Percentiles rank a stretch among this genome's conserved stretches.
Evolutionary conservation across 2,888 invertebrate species (phyloP).

Genomic region (Aromia moschata): DNA sequence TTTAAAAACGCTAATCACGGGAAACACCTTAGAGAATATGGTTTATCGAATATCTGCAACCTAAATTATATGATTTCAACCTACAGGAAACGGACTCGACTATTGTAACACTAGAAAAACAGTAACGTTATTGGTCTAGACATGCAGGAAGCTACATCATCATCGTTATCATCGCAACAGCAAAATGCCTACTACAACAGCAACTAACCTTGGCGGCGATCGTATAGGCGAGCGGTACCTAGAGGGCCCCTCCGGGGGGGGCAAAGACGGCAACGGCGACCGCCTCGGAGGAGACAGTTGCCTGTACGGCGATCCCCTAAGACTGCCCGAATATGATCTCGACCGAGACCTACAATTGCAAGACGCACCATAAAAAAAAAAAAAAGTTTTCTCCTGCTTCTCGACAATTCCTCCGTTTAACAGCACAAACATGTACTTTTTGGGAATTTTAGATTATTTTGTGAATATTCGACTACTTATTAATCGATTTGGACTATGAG

Average conservation of each 20-base stretch:
- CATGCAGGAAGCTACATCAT: slow-evolving; percentile 15
- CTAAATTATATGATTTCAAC: too few relatives aligned
- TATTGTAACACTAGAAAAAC: too few relatives aligned
- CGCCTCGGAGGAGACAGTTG: slow-evolving; percentile 59
- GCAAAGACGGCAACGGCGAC: slow-evolving; percentile 49
- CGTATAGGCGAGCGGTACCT: slow-evolving; percentile 66
- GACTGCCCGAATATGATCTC: slow-evolving; percentile 69
- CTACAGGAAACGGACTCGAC: too few relatives aligned
- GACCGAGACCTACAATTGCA: slow-evolving; percentile 70
- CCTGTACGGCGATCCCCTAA: slow-evolving; percentile 62
- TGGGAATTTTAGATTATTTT: too few relatives aligned
- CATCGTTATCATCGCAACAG: slow-evolving; percentile 21
- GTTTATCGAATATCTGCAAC: too few relatives aligned
- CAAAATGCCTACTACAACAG: slow-evolving; percentile 28
- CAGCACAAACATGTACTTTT: too few relatives aligned
- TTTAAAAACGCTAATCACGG: too few relatives aligned
- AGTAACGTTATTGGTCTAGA: too few relatives aligned
- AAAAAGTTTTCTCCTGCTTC: not conserved
- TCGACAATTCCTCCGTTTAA: too few relatives aligned
- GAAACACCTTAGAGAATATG: too few relatives aligned
- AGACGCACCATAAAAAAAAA: slow-evolving; percentile 23
- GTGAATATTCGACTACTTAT: too few relatives aligned
- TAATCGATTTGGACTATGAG: too few relatives aligned
- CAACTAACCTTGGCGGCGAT: slow-evolving; percentile 61
- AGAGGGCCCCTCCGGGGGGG: slow-evolving; percentile 55